Percentiles rank a stretch among this genome's conserved stretches.
These are phyloP conservation scores for Leptogaster cylindrica DNA, from an alignment of 2,888 invertebrate genomes.

Conservation along the genomic window DNA sequence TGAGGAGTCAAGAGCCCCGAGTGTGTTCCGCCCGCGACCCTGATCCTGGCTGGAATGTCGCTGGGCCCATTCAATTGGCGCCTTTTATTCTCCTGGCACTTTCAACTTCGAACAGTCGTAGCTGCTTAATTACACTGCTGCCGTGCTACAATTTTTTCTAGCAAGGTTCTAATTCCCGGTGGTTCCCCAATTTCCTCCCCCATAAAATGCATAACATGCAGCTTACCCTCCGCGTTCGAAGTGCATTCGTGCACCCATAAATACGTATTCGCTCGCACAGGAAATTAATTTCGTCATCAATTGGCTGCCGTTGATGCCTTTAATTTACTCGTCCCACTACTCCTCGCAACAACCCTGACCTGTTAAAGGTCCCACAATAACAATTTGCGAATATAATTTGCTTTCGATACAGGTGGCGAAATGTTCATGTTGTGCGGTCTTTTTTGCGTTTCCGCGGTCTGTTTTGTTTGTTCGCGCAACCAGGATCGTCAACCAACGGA, in stretches of 20 bases:
- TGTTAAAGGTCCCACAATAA: conserved; percentile 13
- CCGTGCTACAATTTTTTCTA: conserved; percentile 27
- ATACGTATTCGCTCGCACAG: conserved; percentile 18
- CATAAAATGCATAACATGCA: too few species aligned
- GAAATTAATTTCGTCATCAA: conserved; percentile 42
- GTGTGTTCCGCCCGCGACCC: too few species aligned
- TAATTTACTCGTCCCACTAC: conserved; percentile 23
- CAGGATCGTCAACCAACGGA: not conserved
- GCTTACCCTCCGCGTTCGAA: conserved; percentile 15
- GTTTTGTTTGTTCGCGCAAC: conserved; percentile 28
- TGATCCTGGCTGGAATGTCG: too few species aligned
- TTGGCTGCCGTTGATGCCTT: conserved; percentile 17
- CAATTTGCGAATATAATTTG: conserved; percentile 37
- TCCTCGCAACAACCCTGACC: not conserved
- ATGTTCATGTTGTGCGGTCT: conserved; percentile 34
- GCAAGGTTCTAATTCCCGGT: not conserved
- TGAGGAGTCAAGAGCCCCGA: conserved; percentile 13
- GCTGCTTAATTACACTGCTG: conserved; percentile 12
- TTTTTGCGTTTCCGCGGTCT: conserved; percentile 33
- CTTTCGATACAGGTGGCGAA: conserved; percentile 16
- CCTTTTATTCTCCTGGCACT: conserved; percentile 39
- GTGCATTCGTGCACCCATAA: not conserved
- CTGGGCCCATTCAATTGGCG: conserved; percentile 27
- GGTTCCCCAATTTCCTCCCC: not conserved
- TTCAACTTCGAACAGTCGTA: conserved; percentile 28